Evolutionary conservation across 2,113 vertebrate genomes (phyloP).

Genomic region (Scartelaos histophorus): DNA sequence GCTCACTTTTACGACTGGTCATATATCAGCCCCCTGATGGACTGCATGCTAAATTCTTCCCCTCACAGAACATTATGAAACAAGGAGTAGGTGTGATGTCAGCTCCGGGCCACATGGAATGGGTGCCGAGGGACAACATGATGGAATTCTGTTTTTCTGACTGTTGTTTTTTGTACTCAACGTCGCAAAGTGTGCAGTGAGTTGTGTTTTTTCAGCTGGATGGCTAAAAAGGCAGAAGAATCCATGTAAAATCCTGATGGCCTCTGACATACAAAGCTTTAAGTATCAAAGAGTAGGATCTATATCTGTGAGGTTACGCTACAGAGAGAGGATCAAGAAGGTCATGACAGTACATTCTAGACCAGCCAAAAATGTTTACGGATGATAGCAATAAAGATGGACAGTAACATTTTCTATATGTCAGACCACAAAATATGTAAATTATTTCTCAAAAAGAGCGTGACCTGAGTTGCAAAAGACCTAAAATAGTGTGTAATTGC

Average conservation of each 20-base stretch:
- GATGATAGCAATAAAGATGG: neutral
- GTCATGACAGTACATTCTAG: too few relatives aligned
- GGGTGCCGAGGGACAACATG: constrained; percentile 31
- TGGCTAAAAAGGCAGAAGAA: constrained; percentile 37
- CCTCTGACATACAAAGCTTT: neutral
- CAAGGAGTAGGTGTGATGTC: constrained; percentile 52
- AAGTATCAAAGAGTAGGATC: neutral
- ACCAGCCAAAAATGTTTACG: neutral
- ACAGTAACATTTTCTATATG: neutral
- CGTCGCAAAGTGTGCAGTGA: constrained; percentile 19
- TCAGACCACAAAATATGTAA: neutral
- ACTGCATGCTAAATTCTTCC: constrained; percentile 34
- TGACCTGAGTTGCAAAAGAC: constrained; percentile 16
- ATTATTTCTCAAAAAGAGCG: neutral
- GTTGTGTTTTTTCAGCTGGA: constrained; percentile 68
- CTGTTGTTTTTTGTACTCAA: constrained; percentile 9
- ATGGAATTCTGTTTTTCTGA: constrained; percentile 29
- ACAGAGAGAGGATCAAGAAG: too few relatives aligned
- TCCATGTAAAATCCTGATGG: neutral
- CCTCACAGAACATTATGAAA: constrained; percentile 32
- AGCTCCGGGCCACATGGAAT: constrained; percentile 45
- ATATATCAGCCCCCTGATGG: constrained; percentile 45
- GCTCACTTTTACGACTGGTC: constrained; percentile 28
- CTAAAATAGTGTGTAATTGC: constrained; percentile 48
- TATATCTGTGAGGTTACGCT: neutral